A percentile compares a stretch with the other conserved stretches of the same genome.
phyloP scores from a whole-genome alignment of 2,797 vertebrate genomes.

The Diplodus puntazzo region DNA sequence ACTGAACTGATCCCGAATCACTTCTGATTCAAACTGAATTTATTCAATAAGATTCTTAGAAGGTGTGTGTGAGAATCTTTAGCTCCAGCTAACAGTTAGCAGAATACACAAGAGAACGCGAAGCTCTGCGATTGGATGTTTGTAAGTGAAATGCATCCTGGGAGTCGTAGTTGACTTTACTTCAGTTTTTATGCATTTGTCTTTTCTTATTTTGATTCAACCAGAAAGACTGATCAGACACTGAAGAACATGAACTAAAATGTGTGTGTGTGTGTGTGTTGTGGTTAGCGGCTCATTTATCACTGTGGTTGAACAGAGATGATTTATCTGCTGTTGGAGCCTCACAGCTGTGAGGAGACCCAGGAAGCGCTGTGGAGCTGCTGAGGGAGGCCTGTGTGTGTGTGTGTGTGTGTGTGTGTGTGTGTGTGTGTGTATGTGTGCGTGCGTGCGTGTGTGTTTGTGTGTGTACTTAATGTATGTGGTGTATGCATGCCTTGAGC shows the following conservation, averaged over 20 bases:
- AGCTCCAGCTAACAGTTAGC: no score
- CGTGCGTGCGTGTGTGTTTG: neutral
- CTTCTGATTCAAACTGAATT: no score
- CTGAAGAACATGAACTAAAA: no score
- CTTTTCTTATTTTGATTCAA: neutral
- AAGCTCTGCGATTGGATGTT: neutral
- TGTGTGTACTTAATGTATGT: neutral
- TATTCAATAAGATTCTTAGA: no score
- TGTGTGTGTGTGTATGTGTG: neutral
- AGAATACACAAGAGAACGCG: neutral
- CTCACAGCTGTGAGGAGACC: constrained; percentile 81
- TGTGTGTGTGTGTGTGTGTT: neutral
- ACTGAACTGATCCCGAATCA: no score
- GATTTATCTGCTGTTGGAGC: constrained; percentile 83
- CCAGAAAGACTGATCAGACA: no score
- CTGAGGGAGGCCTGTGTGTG: neutral
- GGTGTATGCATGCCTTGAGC: no score
- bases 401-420: neutral
- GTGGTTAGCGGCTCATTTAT: constrained; percentile 77
- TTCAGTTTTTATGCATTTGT: no score
- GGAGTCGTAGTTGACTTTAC: no score
- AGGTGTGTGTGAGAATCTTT: no score
- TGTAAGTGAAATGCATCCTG: no score
- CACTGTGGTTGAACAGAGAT: constrained; percentile 81
- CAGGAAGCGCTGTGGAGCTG: constrained; percentile 72